Evolutionary conservation across 1,140 invertebrate genomes (phyloP), one percentile per base, ranked within the genome.

Genomic region (Phymastichus coffea): DNA sequence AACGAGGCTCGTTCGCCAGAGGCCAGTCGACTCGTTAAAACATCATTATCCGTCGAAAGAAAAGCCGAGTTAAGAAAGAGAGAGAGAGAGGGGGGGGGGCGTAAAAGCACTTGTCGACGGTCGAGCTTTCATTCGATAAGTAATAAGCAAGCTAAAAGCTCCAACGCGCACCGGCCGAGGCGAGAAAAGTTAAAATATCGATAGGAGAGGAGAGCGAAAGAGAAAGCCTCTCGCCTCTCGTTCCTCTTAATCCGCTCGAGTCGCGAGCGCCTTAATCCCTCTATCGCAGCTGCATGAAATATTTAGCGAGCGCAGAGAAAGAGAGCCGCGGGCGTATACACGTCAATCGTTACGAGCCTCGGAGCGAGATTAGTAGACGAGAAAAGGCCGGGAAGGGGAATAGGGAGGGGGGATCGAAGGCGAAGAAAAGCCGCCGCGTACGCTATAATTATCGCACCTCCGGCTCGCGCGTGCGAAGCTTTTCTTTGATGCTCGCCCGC

Each of bases 241-340:
- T 57, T 66, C 57, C 63, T 69, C 66, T 73, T 79, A 74, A 79
- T 78, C 76, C 70, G 71, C 63, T 74, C 72, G 72, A 77, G 64
- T 71, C 69, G 33, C 37, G 73, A n/a, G n/a, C n/a, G n/a, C n/a
- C 67, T 78, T 78, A 79, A 79, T 79, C 77, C n/a, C n/a, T 68
- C 71, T 62, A 54, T 69, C 69, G 66, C 70, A 76, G 72, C 73
- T 77, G 74, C 73, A 75, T 78, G 71, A 79, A 78, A 78, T 80
- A 78, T 78, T 80, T 78, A 78, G 69, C 71, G 66, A 66, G 62
- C 66, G 46, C 1, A 4, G 10, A n/a, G 23, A 25, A 12, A n/a
- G 9, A 17, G 23, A 7, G 25, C 3, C 3, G 4, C 33, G 20
- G 20, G 58, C 25, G 25, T 63, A 63, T 22, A 59, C 66, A 66